Percentiles rank a stretch among this genome's conserved stretches.
These are phyloP conservation scores for Oryctolagus cuniculus DNA, from an alignment of 2,113 vertebrate genomes.

Conservation along the genomic window mOryCun1.1 NC_091440.1:54062501-54063000, in stretches of 20 bases:
- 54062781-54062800: constrained; percentile 82
- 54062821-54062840: constrained; percentile 83
- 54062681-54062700: constrained; percentile 78
- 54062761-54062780: constrained; percentile 82
- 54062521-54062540: constrained; percentile 52
- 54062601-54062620: constrained; percentile 68
- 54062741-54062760: constrained; percentile 82
- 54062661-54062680: constrained; percentile 78
- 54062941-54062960: constrained; percentile 81
- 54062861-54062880: constrained; percentile 85
- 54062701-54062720: constrained; percentile 72
- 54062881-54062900: constrained; percentile 87
- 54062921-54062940: constrained; percentile 85
- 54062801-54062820: constrained; percentile 81
- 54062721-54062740: constrained; percentile 81
- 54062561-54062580: constrained; percentile 32
- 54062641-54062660: constrained; percentile 67
- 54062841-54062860: constrained; percentile 86
- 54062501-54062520: constrained; percentile 55
- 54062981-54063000: constrained; percentile 73
- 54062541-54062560: constrained; percentile 61
- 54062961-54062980: constrained; percentile 37
- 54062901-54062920: constrained; percentile 83
- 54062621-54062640: constrained; percentile 57
- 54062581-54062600: constrained; percentile 50